phyloP scores from a whole-genome alignment of 2,888 invertebrate genomes.

The Polydesmus complanatus region DNA sequence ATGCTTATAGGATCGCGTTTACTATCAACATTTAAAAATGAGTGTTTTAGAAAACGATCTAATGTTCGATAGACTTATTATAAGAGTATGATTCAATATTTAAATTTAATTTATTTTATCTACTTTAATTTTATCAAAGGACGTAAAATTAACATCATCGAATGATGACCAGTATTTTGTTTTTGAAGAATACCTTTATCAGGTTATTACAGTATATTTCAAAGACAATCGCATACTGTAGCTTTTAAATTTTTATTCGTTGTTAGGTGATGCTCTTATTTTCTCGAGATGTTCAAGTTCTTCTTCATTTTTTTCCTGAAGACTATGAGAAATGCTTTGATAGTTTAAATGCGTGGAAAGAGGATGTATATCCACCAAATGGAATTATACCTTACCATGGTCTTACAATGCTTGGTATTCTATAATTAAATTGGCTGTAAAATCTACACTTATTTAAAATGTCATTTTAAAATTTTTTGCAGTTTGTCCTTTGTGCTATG shows the following conservation, averaged over 20 bases:
- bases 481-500: conserved; percentile 90
- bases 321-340: neutral
- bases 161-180: conserved; percentile 98
- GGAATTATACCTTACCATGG: conserved; percentile 94
- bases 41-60: conserved; percentile 76
- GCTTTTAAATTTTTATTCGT: neutral
- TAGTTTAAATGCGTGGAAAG: conserved; percentile 41
- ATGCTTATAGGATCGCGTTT: conserved; percentile 29
- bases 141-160: conserved; percentile 86
- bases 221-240: neutral
- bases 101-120: conserved; percentile 9
- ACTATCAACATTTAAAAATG: conserved; percentile 66
- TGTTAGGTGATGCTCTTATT: conserved; percentile 68
- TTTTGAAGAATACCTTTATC: conserved; percentile 88
- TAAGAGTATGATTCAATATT: conserved; percentile 47
- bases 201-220: conserved; percentile 43
- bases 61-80: conserved; percentile 83
- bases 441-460: no score
- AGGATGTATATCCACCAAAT: conserved; percentile 76
- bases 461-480: no score
- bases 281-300: conserved; percentile 55
- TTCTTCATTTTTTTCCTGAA: conserved; percentile 14
- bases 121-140: conserved; percentile 42
- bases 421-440: conserved; percentile 30
- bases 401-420: conserved; percentile 96